These are phyloP conservation scores for Stomatorhinus ivindoensis DNA, from an alignment of 2,113 vertebrate species.

Conservation along the genomic window DNA sequence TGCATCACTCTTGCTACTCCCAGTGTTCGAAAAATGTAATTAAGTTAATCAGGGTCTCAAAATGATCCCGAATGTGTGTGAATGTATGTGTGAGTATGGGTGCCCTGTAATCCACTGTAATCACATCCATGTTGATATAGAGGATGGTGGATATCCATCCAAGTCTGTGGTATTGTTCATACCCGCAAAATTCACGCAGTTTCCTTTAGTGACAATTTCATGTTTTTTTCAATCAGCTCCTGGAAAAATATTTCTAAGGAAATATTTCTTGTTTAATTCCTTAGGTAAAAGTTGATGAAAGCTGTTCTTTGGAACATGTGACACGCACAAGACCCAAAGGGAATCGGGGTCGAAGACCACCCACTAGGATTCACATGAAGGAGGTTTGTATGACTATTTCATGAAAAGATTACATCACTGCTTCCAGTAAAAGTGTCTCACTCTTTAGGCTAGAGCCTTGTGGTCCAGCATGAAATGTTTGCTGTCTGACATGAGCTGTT, in stretches of 20 bases:
- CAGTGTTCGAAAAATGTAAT: neutral
- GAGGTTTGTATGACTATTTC: slow-evolving; percentile 62
- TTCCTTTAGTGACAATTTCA: neutral
- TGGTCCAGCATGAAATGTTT: neutral
- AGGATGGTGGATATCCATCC: neutral
- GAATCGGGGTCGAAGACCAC: slow-evolving; percentile 72
- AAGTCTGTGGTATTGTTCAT: neutral
- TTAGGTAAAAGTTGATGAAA: slow-evolving; percentile 84
- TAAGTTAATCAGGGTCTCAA: neutral
- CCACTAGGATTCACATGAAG: slow-evolving; percentile 86
- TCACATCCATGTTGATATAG: neutral
- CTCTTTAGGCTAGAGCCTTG: neutral
- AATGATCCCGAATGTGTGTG: neutral
- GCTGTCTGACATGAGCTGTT: neutral
- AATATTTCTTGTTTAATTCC: slow-evolving; percentile 8
- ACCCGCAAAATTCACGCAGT: neutral
- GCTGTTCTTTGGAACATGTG: slow-evolving; percentile 78
- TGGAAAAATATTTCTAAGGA: neutral
- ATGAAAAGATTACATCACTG: neutral
- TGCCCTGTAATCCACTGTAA: neutral
- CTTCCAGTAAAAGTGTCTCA: neutral
- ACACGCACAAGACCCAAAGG: slow-evolving; percentile 77
- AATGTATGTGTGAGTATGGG: neutral
- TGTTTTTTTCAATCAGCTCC: neutral
- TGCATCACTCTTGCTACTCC: neutral